Conservation (phyloP, 2,113 vertebrate genomes). For the Corydoras maculifer region DNA sequence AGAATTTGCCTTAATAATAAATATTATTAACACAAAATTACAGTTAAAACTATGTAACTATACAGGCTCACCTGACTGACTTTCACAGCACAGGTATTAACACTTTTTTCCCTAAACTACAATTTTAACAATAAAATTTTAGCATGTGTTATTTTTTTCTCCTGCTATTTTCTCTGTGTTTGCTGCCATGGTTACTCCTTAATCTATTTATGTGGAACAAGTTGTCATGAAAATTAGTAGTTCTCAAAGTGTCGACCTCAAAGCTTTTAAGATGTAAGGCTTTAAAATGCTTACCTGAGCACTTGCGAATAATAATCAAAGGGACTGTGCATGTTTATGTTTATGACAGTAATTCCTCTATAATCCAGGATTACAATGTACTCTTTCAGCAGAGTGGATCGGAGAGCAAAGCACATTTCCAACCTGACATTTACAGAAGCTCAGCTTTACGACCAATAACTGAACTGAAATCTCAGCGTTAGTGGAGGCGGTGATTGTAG, state of each 20-base stretch:
- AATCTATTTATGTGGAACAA: slow-evolving; percentile 7
- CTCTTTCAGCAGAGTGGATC: slow-evolving; percentile 20
- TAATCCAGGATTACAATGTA: slow-evolving; percentile 33
- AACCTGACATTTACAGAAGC: slow-evolving; percentile 28
- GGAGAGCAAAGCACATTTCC: slow-evolving; percentile 19
- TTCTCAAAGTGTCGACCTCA: slow-evolving; percentile 5
- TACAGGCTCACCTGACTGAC: no score
- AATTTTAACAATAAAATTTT: no score
- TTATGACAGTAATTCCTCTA: slow-evolving; percentile 35
- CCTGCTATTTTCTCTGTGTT: not conserved
- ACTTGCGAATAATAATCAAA: slow-evolving; percentile 3
- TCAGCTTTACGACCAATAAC: slow-evolving; percentile 22
- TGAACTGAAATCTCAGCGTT: slow-evolving; percentile 7
- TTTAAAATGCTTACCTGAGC: slow-evolving; percentile 21
- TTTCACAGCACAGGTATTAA: no score
- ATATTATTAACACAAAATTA: no score
- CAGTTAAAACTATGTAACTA: no score
- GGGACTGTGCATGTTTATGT: slow-evolving; percentile 7
- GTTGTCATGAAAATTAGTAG: slow-evolving; percentile 23
- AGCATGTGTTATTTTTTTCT: not conserved
- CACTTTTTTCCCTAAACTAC: no score
- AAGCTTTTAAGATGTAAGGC: slow-evolving; percentile 6
- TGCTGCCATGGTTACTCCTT: not conserved
- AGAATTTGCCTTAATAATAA: no score
- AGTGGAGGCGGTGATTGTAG: not conserved